Conservation (phyloP, 2,888 invertebrate genomes). For the Aspidiotus destructor region DNA sequence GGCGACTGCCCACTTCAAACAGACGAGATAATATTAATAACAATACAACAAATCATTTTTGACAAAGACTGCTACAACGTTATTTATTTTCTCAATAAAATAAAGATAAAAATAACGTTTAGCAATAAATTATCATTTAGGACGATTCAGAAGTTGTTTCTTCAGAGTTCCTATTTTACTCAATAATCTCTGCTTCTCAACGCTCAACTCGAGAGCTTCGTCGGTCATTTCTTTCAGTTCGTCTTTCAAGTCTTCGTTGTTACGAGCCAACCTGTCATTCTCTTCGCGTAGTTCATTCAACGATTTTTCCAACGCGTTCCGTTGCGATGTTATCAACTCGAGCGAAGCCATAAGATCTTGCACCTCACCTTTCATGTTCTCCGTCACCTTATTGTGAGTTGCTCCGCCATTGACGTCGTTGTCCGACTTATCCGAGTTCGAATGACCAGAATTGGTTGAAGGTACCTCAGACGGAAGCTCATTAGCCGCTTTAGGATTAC, state of each 20-base stretch:
- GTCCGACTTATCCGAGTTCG: neutral
- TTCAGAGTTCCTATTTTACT: constrained; percentile 24
- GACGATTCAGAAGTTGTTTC: constrained; percentile 24
- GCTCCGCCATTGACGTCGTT: constrained; percentile 8
- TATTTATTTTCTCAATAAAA: constrained; percentile 8
- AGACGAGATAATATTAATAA: neutral
- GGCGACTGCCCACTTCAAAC: no score
- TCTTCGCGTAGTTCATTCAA: constrained; percentile 22
- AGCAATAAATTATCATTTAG: constrained; percentile 11
- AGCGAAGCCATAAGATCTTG: constrained; percentile 20
- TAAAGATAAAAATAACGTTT: constrained; percentile 6
- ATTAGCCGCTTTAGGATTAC: neutral
- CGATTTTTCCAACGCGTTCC: constrained; percentile 12
- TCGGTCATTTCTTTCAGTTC: constrained; percentile 28
- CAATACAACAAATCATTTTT: neutral
- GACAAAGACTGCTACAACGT: neutral
- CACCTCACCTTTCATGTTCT: constrained; percentile 19
- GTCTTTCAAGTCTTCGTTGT: constrained; percentile 25
- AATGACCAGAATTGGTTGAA: neutral
- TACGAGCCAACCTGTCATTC: constrained; percentile 17
- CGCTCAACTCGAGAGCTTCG: constrained; percentile 25
- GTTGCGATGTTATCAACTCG: constrained; percentile 14
- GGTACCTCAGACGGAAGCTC: neutral
- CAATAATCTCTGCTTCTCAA: constrained; percentile 30
- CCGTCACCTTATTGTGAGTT: constrained; percentile 5